Evolutionary conservation across 2,888 invertebrate species (phyloP).

Genomic region (Luperina nickerlii): DNA sequence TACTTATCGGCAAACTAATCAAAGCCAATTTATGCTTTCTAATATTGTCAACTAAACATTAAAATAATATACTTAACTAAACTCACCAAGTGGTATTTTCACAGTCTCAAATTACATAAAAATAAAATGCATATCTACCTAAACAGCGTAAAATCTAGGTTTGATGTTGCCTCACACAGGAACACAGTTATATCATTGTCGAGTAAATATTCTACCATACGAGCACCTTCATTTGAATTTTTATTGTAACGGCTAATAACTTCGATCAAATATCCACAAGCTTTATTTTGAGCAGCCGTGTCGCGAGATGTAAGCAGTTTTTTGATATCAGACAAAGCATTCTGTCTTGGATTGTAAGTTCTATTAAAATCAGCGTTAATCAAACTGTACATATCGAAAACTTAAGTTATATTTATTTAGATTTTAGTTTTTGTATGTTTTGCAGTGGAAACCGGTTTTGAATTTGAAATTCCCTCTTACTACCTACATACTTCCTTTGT

Average conservation of each 20-base stretch:
- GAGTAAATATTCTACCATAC: conserved; percentile 82
- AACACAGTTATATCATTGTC: conserved; percentile 86
- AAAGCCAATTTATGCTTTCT: neutral
- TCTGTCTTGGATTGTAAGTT: conserved; percentile 85
- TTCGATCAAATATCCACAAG: conserved; percentile 84
- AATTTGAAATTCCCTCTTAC: conserved; percentile 57
- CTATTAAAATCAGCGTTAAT: conserved; percentile 82
- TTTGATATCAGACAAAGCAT: conserved; percentile 85
- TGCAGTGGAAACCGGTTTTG: conserved; percentile 13
- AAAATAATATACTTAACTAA: neutral
- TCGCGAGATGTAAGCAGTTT: conserved; percentile 84
- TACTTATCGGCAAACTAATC: neutral
- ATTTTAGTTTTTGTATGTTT: neutral
- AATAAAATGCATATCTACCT: conserved; percentile 68
- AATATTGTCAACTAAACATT: neutral
- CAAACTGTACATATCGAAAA: conserved; percentile 79
- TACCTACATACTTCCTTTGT: neutral
- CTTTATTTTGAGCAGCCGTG: conserved; percentile 82
- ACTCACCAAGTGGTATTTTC: conserved; percentile 9
- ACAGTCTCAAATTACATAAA: conserved; percentile 23
- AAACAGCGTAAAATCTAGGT: conserved; percentile 84
- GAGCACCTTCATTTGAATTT: conserved; percentile 77
- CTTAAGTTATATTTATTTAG: neutral
- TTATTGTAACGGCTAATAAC: conserved; percentile 79
- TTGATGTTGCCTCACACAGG: conserved; percentile 86